Base-by-base conservation (phyloP, 2,797 vertebrate genomes). In the Acropternis orthonyx region DNA sequence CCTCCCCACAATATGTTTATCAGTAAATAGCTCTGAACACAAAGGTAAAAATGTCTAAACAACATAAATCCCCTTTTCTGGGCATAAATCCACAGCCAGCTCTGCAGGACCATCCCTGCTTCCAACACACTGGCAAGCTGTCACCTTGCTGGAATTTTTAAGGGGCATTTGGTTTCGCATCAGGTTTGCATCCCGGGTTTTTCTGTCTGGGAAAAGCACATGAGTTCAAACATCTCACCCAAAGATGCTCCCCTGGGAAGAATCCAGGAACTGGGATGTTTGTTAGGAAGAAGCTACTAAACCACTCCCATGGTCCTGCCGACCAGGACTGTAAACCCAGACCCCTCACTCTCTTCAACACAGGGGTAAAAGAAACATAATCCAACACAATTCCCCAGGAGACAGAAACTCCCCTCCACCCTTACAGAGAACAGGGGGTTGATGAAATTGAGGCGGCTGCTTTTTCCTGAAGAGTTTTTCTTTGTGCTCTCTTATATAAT, bases 1-100 rank as follows among this genome's bases (percentile, higher is more conserved):
- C 9, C 26, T 7, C 43, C 24, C 61, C 32, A 12, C 75, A 36
- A 7, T 55, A 54, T 72, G 37, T 83, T 85, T 78, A 37, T 88
- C 75, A 34, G 73, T 19, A 89, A 94, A 80, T 61, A 91, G 61
- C 72, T 85, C 85, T 46, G 65, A 76, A 77, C 37, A 34, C 61
- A 54, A 76, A 79, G 44, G 24, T 22, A 17, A 58, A 54, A 89
- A 82, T 4, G 13, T 59, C 81, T 88, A 48, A 91, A 68, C 49
- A 67, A 23, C 28, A 18, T 52, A 75, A 93, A 90, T 66, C 49
- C 36, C 34, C 27, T 89, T 88, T 78, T 72, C 89, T 58, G 62
- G 82, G 10, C 62, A 43, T 39, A 68, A 85, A 84, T 65, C 78
- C 87, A 41, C 56, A 58, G 34, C 18, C 61, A 39, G 44, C 37